Conservation (phyloP, 37 sponge, comb jelly and placozoan genomes). For the Mnemiopsis leidyi region DNA sequence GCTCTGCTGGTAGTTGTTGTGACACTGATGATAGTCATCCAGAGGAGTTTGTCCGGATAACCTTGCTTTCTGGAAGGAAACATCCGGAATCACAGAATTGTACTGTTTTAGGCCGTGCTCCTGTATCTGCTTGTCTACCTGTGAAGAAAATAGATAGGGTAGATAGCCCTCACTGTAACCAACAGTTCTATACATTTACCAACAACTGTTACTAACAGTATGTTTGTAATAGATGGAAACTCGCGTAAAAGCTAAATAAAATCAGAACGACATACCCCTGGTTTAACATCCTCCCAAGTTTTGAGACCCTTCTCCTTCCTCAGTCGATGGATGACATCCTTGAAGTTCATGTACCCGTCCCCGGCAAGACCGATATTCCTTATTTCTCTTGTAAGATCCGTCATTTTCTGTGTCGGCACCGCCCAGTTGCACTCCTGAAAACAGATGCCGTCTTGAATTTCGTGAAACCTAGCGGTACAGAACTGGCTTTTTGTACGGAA, state of each 20-base stretch:
- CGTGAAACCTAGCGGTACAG: too few relatives aligned
- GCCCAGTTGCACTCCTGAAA: slow-evolving; percentile 42
- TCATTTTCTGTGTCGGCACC: slow-evolving; percentile 44
- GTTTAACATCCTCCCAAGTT: slow-evolving; percentile 28
- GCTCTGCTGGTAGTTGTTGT: background rate
- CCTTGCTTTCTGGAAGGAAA: background rate
- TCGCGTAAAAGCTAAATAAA: too few relatives aligned
- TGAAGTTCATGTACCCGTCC: slow-evolving; percentile 62
- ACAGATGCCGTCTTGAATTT: too few relatives aligned
- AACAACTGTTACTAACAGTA: too few relatives aligned
- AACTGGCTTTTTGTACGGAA: too few relatives aligned
- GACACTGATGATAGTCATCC: slow-evolving; percentile 16
- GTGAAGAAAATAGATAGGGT: too few relatives aligned
- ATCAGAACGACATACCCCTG: background rate
- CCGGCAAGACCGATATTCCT: background rate
- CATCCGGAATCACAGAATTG: background rate
- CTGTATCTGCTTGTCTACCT: too few relatives aligned
- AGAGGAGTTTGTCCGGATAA: slow-evolving; percentile 2
- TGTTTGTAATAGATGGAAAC: too few relatives aligned
- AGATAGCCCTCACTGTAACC: too few relatives aligned
- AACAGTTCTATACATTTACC: too few relatives aligned
- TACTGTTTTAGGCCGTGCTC: background rate
- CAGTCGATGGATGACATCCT: background rate
- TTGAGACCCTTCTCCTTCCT: background rate
- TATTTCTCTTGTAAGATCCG: slow-evolving; percentile 47